Conservation (phyloP, 2,888 invertebrate genomes). For the Xanthorhoe spadicearia region DNA sequence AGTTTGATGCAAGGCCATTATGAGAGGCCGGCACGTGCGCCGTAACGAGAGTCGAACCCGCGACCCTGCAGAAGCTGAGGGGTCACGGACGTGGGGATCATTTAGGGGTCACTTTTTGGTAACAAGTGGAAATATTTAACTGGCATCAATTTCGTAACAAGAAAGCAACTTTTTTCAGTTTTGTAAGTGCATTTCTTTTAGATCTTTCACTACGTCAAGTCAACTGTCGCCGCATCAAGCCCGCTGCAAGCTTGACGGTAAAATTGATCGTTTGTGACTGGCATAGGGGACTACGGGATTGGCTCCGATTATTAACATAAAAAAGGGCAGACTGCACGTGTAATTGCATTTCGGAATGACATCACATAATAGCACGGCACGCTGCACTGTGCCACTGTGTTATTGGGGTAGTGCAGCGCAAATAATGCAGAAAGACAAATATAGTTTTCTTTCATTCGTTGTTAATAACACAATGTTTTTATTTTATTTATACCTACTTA, state of each 20-base stretch:
- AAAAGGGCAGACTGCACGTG: not conserved
- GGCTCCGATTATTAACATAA: not conserved
- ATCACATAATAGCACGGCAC: constrained; percentile 5
- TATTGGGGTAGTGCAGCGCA: constrained; percentile 21
- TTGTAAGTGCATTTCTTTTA: too few species aligned
- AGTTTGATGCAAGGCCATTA: constrained; percentile 15
- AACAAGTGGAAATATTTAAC: not conserved
- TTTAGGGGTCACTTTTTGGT: not conserved
- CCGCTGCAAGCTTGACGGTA: too few species aligned
- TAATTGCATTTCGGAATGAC: constrained; percentile 19
- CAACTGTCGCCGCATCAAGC: too few species aligned
- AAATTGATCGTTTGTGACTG: too few species aligned
- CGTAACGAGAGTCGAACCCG: constrained; percentile 31
- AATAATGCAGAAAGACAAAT: not conserved
- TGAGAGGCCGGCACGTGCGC: constrained; percentile 26
- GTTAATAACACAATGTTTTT: too few species aligned
- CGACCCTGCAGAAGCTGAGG: constrained; percentile 15
- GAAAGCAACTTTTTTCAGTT: too few species aligned
- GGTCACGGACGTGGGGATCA: constrained; percentile 1
- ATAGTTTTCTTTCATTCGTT: too few species aligned
- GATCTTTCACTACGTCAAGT: too few species aligned
- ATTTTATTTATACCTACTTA: too few species aligned
- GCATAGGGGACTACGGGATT: too few species aligned
- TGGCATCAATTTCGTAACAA: too few species aligned
- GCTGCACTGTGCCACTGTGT: constrained; percentile 26